These are phyloP conservation scores for Pseudochaenichthys georgianus DNA, from an alignment of 2,797 vertebrate genomes.

Conservation along the genomic window DNA sequence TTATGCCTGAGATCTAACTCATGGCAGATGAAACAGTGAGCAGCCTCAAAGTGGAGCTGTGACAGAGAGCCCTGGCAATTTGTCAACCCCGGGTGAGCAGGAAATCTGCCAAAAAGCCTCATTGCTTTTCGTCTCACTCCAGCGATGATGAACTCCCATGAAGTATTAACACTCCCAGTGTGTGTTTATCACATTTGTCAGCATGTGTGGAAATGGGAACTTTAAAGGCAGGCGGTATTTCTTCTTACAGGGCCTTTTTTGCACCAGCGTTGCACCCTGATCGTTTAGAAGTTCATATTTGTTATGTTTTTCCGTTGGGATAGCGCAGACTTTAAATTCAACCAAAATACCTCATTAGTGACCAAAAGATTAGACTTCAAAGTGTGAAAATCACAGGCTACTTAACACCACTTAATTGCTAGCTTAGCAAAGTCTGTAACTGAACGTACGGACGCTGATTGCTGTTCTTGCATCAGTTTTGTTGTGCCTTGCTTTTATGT, in stretches of 20 bases:
- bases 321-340: conserved; percentile 49
- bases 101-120: conserved; percentile 83
- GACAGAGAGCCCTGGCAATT: conserved; percentile 81
- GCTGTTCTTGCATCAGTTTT: conserved; percentile 49
- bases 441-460: conserved; percentile 20
- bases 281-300: conserved; percentile 58
- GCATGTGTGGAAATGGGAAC: conserved; percentile 70
- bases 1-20: conserved; percentile 78
- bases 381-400: conserved; percentile 62
- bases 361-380: conserved; percentile 68
- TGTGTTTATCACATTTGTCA: conserved; percentile 78
- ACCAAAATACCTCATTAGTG: conserved; percentile 69
- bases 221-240: conserved; percentile 59
- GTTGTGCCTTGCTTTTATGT: conserved; percentile 48
- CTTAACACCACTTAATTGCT: conserved; percentile 43
- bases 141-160: conserved; percentile 82
- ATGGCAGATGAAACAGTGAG: conserved; percentile 78
- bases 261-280: conserved; percentile 38
- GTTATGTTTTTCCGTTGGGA: conserved; percentile 58
- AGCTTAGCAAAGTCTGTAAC: conserved; percentile 43
- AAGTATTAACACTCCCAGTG: conserved; percentile 71
- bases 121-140: conserved; percentile 70
- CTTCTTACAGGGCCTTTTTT: conserved; percentile 48
- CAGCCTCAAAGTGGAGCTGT: conserved; percentile 76
- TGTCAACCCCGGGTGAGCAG: conserved; percentile 81